These are phyloP conservation scores for Hofmannophila pseudospretella DNA, from an alignment of 2,888 invertebrate genomes.

Conservation along the genomic window DNA sequence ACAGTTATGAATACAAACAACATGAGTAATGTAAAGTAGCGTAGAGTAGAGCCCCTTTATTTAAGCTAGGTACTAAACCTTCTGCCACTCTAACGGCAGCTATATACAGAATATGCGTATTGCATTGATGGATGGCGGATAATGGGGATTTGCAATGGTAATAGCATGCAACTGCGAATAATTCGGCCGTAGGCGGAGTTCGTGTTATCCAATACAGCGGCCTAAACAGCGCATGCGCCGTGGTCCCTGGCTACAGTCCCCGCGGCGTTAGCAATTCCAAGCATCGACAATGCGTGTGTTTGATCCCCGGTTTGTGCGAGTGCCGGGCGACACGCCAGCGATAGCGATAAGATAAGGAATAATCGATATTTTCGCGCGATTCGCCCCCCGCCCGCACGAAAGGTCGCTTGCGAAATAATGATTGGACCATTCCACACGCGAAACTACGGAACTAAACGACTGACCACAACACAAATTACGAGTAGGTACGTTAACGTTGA, in stretches of 20 bases:
- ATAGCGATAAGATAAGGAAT: conserved; percentile 60
- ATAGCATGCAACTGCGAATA: conserved; percentile 36
- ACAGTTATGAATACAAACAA: background rate
- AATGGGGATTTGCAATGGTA: background rate
- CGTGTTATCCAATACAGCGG: conserved; percentile 54
- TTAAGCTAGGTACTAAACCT: too few species aligned
- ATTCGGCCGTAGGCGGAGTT: conserved; percentile 57
- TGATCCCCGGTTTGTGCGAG: conserved; percentile 49
- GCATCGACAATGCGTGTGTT: conserved; percentile 41
- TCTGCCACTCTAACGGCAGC: too few species aligned
- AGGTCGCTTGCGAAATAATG: conserved; percentile 67
- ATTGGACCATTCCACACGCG: conserved; percentile 36
- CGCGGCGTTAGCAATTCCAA: background rate
- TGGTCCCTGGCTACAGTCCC: background rate
- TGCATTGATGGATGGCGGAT: too few species aligned
- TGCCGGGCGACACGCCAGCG: conserved; percentile 55
- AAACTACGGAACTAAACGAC: conserved; percentile 31
- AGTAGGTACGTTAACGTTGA: too few species aligned
- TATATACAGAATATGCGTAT: too few species aligned
- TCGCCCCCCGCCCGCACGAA: conserved; percentile 58
- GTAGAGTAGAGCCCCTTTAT: too few species aligned
- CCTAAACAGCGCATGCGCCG: conserved; percentile 56
- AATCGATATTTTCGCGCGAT: conserved; percentile 72
- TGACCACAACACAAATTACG: conserved; percentile 20
- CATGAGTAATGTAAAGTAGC: background rate